These are phyloP conservation scores for Nylanderia fulva DNA, from an alignment of 1,140 invertebrate species.

Conservation along the genomic window DNA sequence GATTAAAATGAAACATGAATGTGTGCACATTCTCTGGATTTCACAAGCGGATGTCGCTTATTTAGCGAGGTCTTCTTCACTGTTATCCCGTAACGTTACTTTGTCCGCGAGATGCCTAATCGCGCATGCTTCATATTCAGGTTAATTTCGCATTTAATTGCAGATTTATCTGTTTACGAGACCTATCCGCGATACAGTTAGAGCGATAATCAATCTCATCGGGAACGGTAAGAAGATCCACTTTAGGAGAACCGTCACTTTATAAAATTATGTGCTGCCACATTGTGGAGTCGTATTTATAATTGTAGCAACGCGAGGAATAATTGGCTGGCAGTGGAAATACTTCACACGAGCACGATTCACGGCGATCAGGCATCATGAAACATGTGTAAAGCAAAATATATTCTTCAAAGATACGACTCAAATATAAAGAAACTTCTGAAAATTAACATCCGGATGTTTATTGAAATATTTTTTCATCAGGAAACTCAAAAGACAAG, in stretches of 20 bases:
- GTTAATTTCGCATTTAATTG: constrained; percentile 74
- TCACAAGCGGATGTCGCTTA: constrained; percentile 23
- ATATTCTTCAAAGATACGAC: too few species aligned
- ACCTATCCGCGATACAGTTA: constrained; percentile 50
- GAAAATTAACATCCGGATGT: too few species aligned
- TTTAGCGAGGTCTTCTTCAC: neutral
- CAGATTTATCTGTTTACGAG: constrained; percentile 67
- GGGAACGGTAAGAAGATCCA: constrained; percentile 51
- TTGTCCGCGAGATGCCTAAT: constrained; percentile 51
- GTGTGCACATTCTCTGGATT: neutral
- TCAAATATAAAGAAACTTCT: too few species aligned
- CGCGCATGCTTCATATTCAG: constrained; percentile 65
- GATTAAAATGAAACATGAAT: neutral
- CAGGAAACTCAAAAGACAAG: too few species aligned
- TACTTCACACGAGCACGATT: too few species aligned
- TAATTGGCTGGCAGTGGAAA: too few species aligned
- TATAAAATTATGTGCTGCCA: constrained; percentile 44
- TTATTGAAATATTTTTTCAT: too few species aligned
- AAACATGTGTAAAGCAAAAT: too few species aligned
- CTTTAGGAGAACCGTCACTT: constrained; percentile 40
- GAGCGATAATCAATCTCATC: constrained; percentile 58
- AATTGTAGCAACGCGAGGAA: constrained; percentile 46
- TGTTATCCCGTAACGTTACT: constrained; percentile 54
- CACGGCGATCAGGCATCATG: too few species aligned
- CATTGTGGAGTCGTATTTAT: constrained; percentile 46